Evolutionary conservation across 2,797 vertebrate species (phyloP), one percentile per base, ranked within the genome.

Genomic region (Semotilus atromaculatus): DNA sequence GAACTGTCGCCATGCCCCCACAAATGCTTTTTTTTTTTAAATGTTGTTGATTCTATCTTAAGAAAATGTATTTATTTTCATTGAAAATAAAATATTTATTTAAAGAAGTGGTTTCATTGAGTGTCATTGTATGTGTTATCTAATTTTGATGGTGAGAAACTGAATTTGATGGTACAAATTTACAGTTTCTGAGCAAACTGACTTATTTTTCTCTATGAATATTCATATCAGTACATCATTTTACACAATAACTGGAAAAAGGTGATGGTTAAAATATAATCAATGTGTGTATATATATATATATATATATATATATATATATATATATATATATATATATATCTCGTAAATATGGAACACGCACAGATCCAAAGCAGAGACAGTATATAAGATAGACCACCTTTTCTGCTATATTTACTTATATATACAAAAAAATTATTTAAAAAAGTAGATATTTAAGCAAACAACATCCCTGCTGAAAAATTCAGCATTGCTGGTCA

Each of bases 21-120:
- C 79, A 88, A 89, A 94, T 93, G 93, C 92, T 95, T 95, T 94
- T 31, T 94, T 31, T 31, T 72, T 51, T 34, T 45, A 55, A 94
- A 94, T 93, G 94, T 95, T 94, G 92, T 95, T 95, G 93, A 95
- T 94, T 95, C 91, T 96, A 94, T 95, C 94, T 95, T 93, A 93
- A 95, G 93, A 94, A 95, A 95, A 94, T 95, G 93, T 95, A 95
- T 96, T 95, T 95, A 95, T 95, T 96, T 96, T 95, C 91, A 95
- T 85, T 86, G 86, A 90, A 87, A 96, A 95, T 95, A 95, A 96
- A 96, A 94, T 96, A 95, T 96, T 95, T 96, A 96, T 95, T 96
- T 95, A 95, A 95, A 94, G 91, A 94, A 91, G 38, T 73, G 23
- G 53, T 72, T 74, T 55, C 45, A 53, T 43, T 36, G 53, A 66